Conservation (phyloP, 2,113 vertebrate genomes). For the Pheucticus melanocephalus region DNA sequence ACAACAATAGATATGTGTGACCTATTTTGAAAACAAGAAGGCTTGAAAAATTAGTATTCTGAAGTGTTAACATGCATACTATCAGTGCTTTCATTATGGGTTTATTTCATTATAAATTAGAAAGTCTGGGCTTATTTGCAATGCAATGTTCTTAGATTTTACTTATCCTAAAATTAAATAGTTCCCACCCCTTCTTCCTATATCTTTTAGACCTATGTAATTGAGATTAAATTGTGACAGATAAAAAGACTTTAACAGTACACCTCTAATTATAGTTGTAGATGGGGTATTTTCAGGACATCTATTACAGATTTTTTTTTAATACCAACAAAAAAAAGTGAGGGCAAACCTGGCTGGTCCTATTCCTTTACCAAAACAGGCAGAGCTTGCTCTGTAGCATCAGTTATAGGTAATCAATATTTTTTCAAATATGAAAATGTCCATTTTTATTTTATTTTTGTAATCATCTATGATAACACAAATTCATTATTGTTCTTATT, state of each 20-base stretch:
- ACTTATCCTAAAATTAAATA: background rate
- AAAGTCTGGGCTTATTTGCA: background rate
- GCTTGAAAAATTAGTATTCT: background rate
- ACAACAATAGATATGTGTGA: background rate
- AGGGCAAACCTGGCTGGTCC: background rate
- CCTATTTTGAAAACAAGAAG: background rate
- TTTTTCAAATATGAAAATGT: background rate
- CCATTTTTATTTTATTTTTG: background rate
- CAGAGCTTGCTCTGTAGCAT: background rate
- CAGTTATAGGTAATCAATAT: background rate
- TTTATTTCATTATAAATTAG: background rate
- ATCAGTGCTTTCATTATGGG: background rate
- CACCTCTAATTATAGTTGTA: background rate
- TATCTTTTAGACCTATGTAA: background rate
- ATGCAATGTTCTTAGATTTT: background rate
- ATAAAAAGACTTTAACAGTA: background rate
- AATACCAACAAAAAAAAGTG: background rate
- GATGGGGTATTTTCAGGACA: background rate
- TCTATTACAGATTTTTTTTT: background rate
- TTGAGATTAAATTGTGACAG: background rate
- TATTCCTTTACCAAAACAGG: background rate
- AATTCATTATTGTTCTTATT: background rate
- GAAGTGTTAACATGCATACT: background rate
- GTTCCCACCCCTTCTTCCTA: fast-evolving
- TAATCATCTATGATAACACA: background rate